Evolutionary conservation across 2,113 vertebrate genomes (phyloP).

Genomic region (Tonatia bakeri): DNA sequence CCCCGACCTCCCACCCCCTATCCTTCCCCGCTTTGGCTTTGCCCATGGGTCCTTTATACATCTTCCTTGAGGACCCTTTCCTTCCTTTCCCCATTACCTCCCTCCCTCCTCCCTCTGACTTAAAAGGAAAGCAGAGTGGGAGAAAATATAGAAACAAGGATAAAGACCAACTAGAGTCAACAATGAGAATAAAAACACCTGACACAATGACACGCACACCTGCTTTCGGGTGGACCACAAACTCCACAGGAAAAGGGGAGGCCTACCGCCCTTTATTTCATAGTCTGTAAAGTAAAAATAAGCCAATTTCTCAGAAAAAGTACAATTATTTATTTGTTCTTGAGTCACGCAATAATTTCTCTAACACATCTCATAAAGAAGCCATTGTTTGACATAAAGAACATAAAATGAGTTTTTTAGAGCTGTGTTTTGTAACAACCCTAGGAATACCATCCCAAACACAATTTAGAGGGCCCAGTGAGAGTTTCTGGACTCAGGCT

Average conservation of each 20-base stretch:
- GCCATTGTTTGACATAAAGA: background rate
- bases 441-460: background rate
- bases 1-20: no score
- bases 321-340: background rate
- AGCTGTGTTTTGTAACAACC: background rate
- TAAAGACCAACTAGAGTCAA: background rate
- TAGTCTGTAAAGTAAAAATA: background rate
- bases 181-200: background rate
- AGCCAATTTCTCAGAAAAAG: background rate
- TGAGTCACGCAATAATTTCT: slow-evolving; percentile 7
- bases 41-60: no score
- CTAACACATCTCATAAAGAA: slow-evolving; percentile 10
- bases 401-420: background rate
- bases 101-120: no score
- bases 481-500: background rate
- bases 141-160: background rate
- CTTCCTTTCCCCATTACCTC: no score
- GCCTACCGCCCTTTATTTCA: background rate
- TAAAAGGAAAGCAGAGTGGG: background rate
- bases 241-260: background rate
- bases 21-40: no score
- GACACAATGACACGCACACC: background rate
- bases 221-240: background rate
- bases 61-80: no score
- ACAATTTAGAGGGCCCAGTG: background rate